Evolutionary conservation across 1,140 invertebrate species (phyloP).

Genomic region (Drosophila jambulina): DNA sequence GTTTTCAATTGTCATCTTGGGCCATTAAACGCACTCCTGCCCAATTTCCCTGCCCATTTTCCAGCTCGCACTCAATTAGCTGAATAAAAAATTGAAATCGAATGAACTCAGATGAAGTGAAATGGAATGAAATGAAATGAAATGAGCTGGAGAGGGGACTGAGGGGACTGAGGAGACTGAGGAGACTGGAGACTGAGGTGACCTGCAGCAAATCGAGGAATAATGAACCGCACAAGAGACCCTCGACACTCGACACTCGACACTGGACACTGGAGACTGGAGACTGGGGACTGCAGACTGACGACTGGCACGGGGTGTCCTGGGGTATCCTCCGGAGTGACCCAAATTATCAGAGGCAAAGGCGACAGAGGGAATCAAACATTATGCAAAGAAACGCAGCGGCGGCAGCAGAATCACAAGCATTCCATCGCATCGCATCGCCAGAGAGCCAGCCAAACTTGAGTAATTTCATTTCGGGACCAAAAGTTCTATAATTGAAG

Average conservation of each 20-base stretch:
- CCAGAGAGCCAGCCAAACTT: conserved; percentile 16
- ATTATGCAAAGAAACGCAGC: conserved; percentile 30
- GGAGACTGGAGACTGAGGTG: not conserved
- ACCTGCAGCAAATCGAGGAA: conserved; percentile 65
- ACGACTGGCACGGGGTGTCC: not conserved
- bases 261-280: not conserved
- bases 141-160: conserved; percentile 11
- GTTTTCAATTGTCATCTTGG: conserved; percentile 37
- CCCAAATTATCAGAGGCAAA: conserved; percentile 45
- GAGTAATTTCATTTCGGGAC: conserved; percentile 61
- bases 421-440: not conserved
- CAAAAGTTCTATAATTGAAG: conserved; percentile 67
- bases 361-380: conserved; percentile 30
- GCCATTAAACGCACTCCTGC: conserved; percentile 53
- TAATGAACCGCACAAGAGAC: conserved; percentile 47
- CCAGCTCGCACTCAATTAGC: conserved; percentile 61
- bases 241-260: not conserved
- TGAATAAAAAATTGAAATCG: conserved; percentile 19
- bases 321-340: conserved; percentile 22
- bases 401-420: not conserved
- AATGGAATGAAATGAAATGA: conserved; percentile 6
- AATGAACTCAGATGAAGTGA: conserved; percentile 24
- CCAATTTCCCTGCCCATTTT: conserved; percentile 22
- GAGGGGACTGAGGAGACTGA: not conserved
- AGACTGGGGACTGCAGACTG: not conserved